Conservation (phyloP, 2,888 invertebrate species). For the Plutella xylostella region DNA sequence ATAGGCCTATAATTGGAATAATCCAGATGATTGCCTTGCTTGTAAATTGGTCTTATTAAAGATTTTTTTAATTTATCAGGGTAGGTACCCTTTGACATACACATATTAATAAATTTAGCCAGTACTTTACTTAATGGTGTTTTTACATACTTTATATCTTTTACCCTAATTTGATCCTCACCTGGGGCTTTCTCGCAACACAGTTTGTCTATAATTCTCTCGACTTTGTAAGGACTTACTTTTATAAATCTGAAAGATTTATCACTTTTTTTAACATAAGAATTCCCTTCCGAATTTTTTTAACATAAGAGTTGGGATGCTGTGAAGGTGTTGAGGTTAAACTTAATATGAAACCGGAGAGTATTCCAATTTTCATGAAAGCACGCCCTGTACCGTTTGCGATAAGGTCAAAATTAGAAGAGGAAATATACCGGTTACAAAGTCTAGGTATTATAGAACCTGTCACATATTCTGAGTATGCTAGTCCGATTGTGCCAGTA, state of each 20-base stretch:
- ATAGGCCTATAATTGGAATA: too few species aligned
- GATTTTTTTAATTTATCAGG: too few species aligned
- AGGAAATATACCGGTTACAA: conserved; percentile 12
- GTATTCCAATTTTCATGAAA: neutral
- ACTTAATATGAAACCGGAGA: neutral
- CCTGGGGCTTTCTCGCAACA: neutral
- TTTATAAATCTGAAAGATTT: neutral
- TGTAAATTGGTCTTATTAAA: too few species aligned
- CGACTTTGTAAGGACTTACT: neutral
- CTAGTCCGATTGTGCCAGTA: conserved; percentile 20
- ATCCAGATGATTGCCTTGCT: too few species aligned
- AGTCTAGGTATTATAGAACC: conserved; percentile 11
- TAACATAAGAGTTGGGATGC: too few species aligned
- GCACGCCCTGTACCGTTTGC: conserved; percentile 17
- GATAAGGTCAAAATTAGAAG: conserved; percentile 16
- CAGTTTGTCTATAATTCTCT: neutral
- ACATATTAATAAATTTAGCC: neutral
- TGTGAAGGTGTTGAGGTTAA: too few species aligned
- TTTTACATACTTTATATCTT: neutral
- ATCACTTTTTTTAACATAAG: too few species aligned
- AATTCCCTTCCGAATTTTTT: too few species aligned
- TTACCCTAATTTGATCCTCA: neutral
- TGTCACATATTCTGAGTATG: conserved; percentile 17
- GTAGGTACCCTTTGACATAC: too few species aligned
- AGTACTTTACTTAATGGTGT: too few species aligned